phyloP scores from a whole-genome alignment of 2,888 invertebrate genomes.

The Eristalinus aeneus region DNA sequence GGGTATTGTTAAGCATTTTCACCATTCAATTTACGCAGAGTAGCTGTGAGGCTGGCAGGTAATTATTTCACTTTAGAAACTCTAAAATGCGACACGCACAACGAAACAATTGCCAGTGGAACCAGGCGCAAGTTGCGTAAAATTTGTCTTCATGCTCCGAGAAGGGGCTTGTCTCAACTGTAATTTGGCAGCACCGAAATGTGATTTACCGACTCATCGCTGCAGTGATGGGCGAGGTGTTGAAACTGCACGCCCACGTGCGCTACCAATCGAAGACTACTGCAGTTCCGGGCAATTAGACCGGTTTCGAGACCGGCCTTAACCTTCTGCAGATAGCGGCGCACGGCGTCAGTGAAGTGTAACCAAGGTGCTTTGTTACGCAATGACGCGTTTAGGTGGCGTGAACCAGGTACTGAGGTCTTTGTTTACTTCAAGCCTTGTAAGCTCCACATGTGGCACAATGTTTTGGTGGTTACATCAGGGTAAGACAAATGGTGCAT shows the following conservation, averaged over 20 bases:
- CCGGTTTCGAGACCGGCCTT: constrained; percentile 17
- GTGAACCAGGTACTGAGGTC: background rate
- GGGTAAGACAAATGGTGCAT: constrained; percentile 26
- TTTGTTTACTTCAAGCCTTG: background rate
- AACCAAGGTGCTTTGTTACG: constrained; percentile 22
- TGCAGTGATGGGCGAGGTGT: background rate
- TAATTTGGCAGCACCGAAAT: background rate
- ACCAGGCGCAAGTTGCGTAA: background rate
- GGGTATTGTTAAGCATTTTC: constrained; percentile 8
- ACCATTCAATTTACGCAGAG: background rate
- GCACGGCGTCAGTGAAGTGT: constrained; percentile 7
- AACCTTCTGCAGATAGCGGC: constrained; percentile 30
- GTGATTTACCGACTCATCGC: background rate
- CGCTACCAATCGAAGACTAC: background rate
- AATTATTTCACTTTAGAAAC: constrained; percentile 34
- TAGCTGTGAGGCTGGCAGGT: background rate
- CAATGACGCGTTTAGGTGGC: constrained; percentile 2
- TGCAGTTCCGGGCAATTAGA: constrained; percentile 44
- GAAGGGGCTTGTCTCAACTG: background rate
- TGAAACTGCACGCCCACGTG: background rate
- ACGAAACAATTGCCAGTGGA: constrained; percentile 18
- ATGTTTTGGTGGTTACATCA: constrained; percentile 4
- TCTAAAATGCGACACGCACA: constrained; percentile 5
- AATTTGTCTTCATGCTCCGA: background rate
- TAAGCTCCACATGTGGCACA: constrained; percentile 3